Base-by-base conservation (phyloP, 2,113 vertebrate species). In the Lonchura striata region DNA sequence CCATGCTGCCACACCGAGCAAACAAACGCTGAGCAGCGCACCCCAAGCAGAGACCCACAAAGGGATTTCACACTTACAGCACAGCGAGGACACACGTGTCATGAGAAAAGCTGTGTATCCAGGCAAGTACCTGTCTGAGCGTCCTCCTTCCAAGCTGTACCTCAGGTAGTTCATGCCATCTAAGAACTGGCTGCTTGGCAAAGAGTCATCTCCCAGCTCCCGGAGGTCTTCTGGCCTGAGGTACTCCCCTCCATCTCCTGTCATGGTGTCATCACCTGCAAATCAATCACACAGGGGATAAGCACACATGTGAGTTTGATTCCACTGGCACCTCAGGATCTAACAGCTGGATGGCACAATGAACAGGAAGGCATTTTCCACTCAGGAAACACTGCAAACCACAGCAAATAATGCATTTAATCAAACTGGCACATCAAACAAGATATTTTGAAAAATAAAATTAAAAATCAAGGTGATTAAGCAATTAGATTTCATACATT, bases 131-230 rank as follows among this genome's bases (percentile, higher is more conserved):
- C 99, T 99, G 98, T 99, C 99, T 0, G 98, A 99, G 63, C 98
- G 98, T 7, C 98, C 98, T 24, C 98, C 99, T 94, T 99, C 99
- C 95, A 99, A 96, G 97, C 98, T 99, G 98, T 99, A 99, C 75
- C 98, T 98, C 82, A 99, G 98, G 97, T 99, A 99, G 96, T 98
- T 99, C 99, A 99, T 99, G 5, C 99, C 99, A 35, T 99, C 99
- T 95, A 99, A 95, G 92, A 99, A 99, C 86, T 99, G 99, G 42
- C 99, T 99, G 97, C 98, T 98, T 6, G 99, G 99, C 37, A 99
- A 97, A 6, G 99, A 99, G 97, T 99, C 99, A 31, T 99, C 99
- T 13, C 99, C 99, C 14, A 99, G 98, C 92, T 99, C 99, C 90
- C 98, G 98, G 30, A 99, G 97, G 88, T 99, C 99, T 96, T 99